A percentile compares a stretch with the other conserved stretches of the same genome.
These are phyloP conservation scores for roundworm (Caenorhabditis elegans) DNA, from an alignment of 1,140 invertebrate genomes.

Conservation along the genomic window DNA sequence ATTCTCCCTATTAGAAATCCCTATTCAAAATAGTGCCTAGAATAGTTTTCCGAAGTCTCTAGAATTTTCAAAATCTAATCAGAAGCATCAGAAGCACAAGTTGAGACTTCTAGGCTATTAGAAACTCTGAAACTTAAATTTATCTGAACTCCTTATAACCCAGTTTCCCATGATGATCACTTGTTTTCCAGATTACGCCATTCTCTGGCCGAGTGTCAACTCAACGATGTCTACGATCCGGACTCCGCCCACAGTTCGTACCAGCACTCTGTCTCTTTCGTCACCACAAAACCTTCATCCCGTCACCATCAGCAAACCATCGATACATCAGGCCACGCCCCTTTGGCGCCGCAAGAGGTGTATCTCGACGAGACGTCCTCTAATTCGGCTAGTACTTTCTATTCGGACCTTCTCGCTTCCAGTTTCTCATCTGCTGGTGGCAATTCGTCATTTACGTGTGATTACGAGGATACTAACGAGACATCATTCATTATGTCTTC, in stretches of 20 bases:
- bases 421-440: conserved; percentile 8
- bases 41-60: too few relatives aligned
- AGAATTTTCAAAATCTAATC: too few relatives aligned
- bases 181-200: background rate
- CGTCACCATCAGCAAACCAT: background rate
- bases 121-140: too few relatives aligned
- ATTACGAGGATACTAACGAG: background rate
- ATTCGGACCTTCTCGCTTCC: background rate
- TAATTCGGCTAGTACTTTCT: background rate
- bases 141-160: too few relatives aligned
- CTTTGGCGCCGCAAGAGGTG: conserved; percentile 16
- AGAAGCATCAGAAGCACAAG: too few relatives aligned
- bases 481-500: background rate
- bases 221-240: background rate
- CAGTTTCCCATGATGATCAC: background rate
- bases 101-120: too few relatives aligned
- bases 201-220: conserved; percentile 5
- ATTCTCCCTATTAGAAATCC: too few relatives aligned
- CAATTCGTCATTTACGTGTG: background rate
- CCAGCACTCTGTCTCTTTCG: background rate
- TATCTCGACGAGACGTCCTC: conserved; percentile 21
- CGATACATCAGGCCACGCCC: background rate
- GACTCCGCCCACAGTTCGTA: conserved; percentile 17
- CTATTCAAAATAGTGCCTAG: too few relatives aligned
- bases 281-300: background rate